phyloP scores from a whole-genome alignment of 2,888 invertebrate genomes.

The Ochlodes sylvanus region DNA sequence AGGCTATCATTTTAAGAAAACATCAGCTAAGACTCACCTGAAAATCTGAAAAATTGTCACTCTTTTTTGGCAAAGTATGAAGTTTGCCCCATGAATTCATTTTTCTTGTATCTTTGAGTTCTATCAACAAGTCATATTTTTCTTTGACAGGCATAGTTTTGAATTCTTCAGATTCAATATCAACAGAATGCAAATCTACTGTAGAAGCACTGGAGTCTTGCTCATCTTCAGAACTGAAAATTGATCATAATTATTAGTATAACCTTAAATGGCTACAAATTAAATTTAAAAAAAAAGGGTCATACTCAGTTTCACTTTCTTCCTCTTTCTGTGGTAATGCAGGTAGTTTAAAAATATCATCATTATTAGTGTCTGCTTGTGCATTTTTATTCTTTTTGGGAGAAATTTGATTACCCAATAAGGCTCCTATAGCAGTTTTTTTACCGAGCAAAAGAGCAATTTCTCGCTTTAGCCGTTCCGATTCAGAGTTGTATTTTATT shows the following conservation, averaged over 20 bases:
- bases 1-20: neutral
- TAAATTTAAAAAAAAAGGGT: slow-evolving; percentile 40
- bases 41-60: slow-evolving; percentile 88
- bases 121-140: slow-evolving; percentile 96
- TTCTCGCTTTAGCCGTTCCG: slow-evolving; percentile 90
- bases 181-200: slow-evolving; percentile 90
- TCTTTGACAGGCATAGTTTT: slow-evolving; percentile 93
- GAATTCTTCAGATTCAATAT: slow-evolving; percentile 92
- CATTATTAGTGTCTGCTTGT: slow-evolving; percentile 59
- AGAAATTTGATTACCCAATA: slow-evolving; percentile 84
- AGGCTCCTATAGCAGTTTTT: slow-evolving; percentile 90
- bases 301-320: slow-evolving; percentile 80
- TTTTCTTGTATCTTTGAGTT: slow-evolving; percentile 96
- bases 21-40: slow-evolving; percentile 61
- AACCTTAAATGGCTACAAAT: neutral
- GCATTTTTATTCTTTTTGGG: slow-evolving; percentile 65
- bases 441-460: slow-evolving; percentile 90
- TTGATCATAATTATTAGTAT: slow-evolving; percentile 5
- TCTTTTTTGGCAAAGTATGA: slow-evolving; percentile 91
- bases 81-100: slow-evolving; percentile 95
- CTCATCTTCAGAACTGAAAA: slow-evolving; percentile 74
- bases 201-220: slow-evolving; percentile 68
- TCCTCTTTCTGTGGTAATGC: slow-evolving; percentile 64
- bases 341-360: slow-evolving; percentile 89
- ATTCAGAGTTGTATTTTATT: slow-evolving; percentile 88